phyloP scores from a whole-genome alignment of 2,888 invertebrate genomes.

The Callosobruchus maculatus region DNA sequence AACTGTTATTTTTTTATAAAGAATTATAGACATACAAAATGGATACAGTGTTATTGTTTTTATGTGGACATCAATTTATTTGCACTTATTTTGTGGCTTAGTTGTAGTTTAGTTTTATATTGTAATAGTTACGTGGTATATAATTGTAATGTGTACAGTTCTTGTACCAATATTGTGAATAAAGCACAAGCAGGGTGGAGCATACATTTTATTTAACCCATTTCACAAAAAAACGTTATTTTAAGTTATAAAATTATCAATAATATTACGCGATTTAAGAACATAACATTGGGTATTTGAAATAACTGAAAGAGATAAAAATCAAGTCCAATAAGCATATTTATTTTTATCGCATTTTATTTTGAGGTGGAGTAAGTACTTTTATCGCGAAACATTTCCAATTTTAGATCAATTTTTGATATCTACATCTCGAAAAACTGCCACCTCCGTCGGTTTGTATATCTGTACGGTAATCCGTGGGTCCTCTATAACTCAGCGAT shows the following conservation, averaged over 20 bases:
- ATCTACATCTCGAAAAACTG: too few species aligned
- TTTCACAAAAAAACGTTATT: neutral
- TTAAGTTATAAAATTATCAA: neutral
- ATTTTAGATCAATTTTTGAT: too few species aligned
- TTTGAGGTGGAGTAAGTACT: too few species aligned
- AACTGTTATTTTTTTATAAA: neutral
- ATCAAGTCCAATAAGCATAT: too few species aligned
- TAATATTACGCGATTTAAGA: too few species aligned
- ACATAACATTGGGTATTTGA: too few species aligned
- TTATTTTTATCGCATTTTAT: too few species aligned
- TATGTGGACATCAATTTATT: neutral
- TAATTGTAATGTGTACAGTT: neutral
- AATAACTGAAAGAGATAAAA: too few species aligned
- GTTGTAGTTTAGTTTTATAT: neutral
- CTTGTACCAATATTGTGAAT: neutral
- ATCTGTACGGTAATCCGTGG: too few species aligned
- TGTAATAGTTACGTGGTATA: neutral
- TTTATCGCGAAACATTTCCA: too few species aligned
- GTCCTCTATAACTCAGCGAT: too few species aligned
- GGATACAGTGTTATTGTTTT: neutral
- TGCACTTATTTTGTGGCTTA: neutral
- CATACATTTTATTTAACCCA: neutral
- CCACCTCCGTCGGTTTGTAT: too few species aligned
- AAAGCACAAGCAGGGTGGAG: neutral
- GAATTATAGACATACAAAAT: neutral